phyloP scores from a whole-genome alignment of 2,797 vertebrate species.

The Sylvilagus floridanus region DNA sequence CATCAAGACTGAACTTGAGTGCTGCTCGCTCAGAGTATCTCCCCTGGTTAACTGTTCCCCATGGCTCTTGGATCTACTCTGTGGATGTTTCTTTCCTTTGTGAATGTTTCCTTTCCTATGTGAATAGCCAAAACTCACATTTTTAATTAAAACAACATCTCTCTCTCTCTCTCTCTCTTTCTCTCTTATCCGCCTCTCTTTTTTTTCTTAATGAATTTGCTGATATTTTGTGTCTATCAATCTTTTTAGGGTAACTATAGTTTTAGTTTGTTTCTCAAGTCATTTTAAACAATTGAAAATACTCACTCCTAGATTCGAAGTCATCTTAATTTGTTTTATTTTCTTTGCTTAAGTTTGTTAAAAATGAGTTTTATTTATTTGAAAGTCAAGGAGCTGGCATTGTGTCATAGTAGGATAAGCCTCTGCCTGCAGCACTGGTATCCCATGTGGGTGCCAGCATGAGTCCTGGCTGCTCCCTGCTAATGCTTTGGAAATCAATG shows the following conservation, averaged over 20 bases:
- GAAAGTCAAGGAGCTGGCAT: too few species aligned
- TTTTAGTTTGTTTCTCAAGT: neutral
- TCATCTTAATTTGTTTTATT: neutral
- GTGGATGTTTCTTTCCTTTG: neutral
- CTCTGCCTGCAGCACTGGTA: too few species aligned
- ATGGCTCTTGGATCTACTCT: neutral
- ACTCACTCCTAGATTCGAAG: neutral
- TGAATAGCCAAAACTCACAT: neutral
- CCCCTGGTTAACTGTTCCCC: neutral
- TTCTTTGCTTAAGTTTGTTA: neutral
- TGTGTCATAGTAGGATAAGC: too few species aligned
- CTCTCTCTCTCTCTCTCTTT: neutral
- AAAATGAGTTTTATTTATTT: too few species aligned
- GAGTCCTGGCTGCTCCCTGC: too few species aligned
- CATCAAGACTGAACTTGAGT: neutral
- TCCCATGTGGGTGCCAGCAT: too few species aligned
- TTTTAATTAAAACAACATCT: neutral
- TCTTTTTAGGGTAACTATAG: neutral
- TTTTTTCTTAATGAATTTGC: neutral
- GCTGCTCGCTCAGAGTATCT: neutral
- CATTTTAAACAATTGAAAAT: conserved; percentile 3
- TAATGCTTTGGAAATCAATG: too few species aligned
- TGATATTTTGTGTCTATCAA: neutral
- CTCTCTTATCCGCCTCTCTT: too few species aligned
- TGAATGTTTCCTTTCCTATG: neutral